A percentile compares a stretch with the other conserved stretches of the same genome.
Conservation (phyloP, 2,888 invertebrate species). For the Pemphredon lugubris region DNA sequence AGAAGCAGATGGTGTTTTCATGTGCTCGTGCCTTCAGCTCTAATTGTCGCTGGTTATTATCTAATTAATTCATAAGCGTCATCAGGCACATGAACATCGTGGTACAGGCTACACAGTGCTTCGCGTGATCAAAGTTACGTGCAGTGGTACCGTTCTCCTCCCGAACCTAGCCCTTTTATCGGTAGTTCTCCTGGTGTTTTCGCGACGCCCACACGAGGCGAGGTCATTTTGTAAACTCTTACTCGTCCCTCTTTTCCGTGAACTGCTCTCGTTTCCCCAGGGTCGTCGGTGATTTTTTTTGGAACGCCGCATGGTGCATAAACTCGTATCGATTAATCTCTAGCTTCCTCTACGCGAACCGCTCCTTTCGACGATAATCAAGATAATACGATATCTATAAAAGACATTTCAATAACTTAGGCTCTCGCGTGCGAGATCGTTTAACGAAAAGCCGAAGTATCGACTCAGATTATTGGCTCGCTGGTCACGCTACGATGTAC, state of each 20-base stretch:
- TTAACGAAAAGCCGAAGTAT: constrained; percentile 15
- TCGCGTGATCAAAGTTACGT: constrained; percentile 53
- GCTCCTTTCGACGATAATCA: constrained; percentile 10
- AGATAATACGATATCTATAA: constrained; percentile 30
- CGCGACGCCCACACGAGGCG: constrained; percentile 16
- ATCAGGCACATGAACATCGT: constrained; percentile 51
- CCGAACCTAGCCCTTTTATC: constrained; percentile 23
- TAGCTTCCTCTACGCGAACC: not conserved
- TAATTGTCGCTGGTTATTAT: constrained; percentile 76
- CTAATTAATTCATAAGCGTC: constrained; percentile 76
- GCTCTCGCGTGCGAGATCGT: constrained; percentile 36
- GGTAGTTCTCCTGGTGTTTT: constrained; percentile 12
- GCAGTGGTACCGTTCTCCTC: constrained; percentile 23
- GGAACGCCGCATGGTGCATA: not conserved
- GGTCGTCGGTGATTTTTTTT: constrained; percentile 27
- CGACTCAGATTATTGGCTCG: constrained; percentile 29
- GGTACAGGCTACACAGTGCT: constrained; percentile 37
- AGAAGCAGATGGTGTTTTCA: constrained; percentile 76
- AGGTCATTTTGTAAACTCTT: constrained; percentile 29
- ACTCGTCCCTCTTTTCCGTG: not conserved
- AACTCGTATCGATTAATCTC: constrained; percentile 2
- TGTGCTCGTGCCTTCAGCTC: constrained; percentile 59
- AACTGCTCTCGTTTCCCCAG: constrained; percentile 6
- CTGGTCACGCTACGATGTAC: constrained; percentile 21
- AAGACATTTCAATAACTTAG: constrained; percentile 29